These are phyloP conservation scores for Patiria pectinifera DNA, from an alignment of 53 echinoderm and acorn worm species.

Conservation along the genomic window DNA sequence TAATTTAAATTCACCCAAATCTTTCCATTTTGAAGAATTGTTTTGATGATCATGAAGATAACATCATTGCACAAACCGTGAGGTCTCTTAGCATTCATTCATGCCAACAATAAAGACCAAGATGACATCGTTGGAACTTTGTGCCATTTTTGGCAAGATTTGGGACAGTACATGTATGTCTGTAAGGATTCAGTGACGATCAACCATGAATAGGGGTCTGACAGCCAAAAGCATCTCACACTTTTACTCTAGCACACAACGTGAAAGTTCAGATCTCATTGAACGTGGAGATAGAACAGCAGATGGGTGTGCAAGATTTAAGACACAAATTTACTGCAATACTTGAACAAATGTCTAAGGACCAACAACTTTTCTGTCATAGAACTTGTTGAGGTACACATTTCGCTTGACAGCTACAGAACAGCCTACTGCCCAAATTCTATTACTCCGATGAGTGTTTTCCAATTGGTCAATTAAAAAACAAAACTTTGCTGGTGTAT, in stretches of 20 bases:
- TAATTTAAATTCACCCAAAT: too few species aligned
- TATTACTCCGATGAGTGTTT: too few species aligned
- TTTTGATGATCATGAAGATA: too few species aligned
- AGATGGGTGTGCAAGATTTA: background rate
- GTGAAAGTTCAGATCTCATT: slow-evolving; percentile 29
- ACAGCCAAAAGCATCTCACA: slow-evolving; percentile 53
- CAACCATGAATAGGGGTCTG: slow-evolving; percentile 22
- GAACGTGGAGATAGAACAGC: slow-evolving; percentile 12
- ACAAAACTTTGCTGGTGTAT: too few species aligned
- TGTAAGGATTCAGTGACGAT: slow-evolving; percentile 39
- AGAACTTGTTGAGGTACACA: too few species aligned
- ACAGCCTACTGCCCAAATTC: too few species aligned
- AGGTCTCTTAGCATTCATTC: too few species aligned
- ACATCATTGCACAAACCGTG: too few species aligned
- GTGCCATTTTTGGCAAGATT: background rate
- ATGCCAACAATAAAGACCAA: background rate
- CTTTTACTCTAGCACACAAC: slow-evolving; percentile 19
- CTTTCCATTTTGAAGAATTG: too few species aligned
- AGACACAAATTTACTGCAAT: background rate
- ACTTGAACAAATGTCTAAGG: background rate
- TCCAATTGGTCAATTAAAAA: too few species aligned
- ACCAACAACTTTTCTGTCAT: too few species aligned
- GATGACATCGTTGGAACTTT: background rate
- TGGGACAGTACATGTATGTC: background rate
- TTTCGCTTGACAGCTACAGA: too few species aligned